Percentiles rank a stretch among this genome's conserved stretches.
These are phyloP conservation scores for Orthonevra nobilis DNA, from an alignment of 2,888 invertebrate genomes.

Conservation along the genomic window DNA sequence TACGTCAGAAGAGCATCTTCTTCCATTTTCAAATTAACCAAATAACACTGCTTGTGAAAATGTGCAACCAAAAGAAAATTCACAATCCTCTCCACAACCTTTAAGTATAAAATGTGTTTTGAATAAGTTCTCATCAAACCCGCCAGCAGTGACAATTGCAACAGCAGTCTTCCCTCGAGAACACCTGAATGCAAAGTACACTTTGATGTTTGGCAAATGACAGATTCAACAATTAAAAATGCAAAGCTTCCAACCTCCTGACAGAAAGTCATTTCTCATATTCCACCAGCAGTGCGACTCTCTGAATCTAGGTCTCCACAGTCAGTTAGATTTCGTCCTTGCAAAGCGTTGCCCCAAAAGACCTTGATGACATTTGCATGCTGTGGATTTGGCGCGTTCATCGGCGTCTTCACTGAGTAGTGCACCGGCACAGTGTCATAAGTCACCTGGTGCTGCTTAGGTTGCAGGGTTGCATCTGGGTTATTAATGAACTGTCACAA, in stretches of 20 bases:
- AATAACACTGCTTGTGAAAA: too few species aligned
- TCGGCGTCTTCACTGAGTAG: slow-evolving; percentile 22
- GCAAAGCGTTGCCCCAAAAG: slow-evolving; percentile 55
- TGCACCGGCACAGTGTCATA: slow-evolving; percentile 62
- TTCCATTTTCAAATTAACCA: too few species aligned
- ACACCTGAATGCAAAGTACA: slow-evolving; percentile 35
- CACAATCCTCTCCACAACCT: too few species aligned
- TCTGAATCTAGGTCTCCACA: slow-evolving; percentile 58
- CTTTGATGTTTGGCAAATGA: slow-evolving; percentile 53
- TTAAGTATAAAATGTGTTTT: too few species aligned
- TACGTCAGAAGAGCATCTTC: too few species aligned
- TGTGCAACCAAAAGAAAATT: too few species aligned
- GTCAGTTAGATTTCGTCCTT: slow-evolving; percentile 55
- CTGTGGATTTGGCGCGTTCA: slow-evolving; percentile 1
- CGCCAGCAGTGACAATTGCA: too few species aligned
- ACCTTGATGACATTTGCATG: slow-evolving; percentile 66
- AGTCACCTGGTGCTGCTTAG: slow-evolving; percentile 53
- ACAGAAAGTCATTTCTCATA: slow-evolving; percentile 57
- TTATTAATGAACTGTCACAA: slow-evolving; percentile 68
- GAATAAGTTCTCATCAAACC: background rate
- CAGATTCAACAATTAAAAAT: slow-evolving; percentile 35
- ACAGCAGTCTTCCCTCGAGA: slow-evolving; percentile 1
- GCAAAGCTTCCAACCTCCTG: slow-evolving; percentile 35
- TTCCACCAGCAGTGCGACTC: slow-evolving; percentile 3
- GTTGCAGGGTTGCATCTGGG: slow-evolving; percentile 11